Percentiles rank a stretch among this genome's conserved stretches.
Conservation (phyloP, 2,888 invertebrate species). For the Melanostoma mellinum region DNA sequence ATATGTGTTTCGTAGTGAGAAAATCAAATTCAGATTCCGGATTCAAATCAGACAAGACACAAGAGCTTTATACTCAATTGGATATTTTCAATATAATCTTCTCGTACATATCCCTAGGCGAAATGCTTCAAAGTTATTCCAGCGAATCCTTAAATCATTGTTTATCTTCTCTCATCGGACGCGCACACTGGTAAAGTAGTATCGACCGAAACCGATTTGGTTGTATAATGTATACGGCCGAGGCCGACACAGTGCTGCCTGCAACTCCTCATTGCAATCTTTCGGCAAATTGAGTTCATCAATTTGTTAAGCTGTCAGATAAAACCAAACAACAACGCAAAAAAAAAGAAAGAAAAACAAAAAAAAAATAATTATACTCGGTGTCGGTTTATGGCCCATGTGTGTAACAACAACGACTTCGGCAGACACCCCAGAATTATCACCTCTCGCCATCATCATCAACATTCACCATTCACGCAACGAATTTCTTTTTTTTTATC, state of each 20-base stretch:
- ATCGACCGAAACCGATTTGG: constrained; percentile 57
- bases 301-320: constrained; percentile 72
- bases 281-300: constrained; percentile 69
- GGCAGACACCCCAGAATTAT: constrained; percentile 69
- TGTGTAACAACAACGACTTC: constrained; percentile 37
- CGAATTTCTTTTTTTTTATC: constrained; percentile 30
- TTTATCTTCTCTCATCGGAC: constrained; percentile 64
- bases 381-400: constrained; percentile 43
- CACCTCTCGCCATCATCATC: constrained; percentile 65
- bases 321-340: constrained; percentile 61
- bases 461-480: constrained; percentile 48
- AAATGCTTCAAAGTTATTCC: constrained; percentile 45
- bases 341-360: constrained; percentile 1
- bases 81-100: constrained; percentile 69
- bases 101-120: constrained; percentile 41
- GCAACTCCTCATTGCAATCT: constrained; percentile 46
- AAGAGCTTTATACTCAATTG: constrained; percentile 32
- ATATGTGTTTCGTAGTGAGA: constrained; percentile 26
- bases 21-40: constrained; percentile 60
- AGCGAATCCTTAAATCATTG: constrained; percentile 64
- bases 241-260: background rate
- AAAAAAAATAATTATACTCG: constrained; percentile 61
- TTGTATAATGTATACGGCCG: background rate
- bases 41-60: constrained; percentile 36
- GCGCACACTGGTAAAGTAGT: constrained; percentile 27